These are phyloP conservation scores for Scaptomyza hsui DNA, from an alignment of 1,140 invertebrate genomes.

Conservation along the genomic window DNA sequence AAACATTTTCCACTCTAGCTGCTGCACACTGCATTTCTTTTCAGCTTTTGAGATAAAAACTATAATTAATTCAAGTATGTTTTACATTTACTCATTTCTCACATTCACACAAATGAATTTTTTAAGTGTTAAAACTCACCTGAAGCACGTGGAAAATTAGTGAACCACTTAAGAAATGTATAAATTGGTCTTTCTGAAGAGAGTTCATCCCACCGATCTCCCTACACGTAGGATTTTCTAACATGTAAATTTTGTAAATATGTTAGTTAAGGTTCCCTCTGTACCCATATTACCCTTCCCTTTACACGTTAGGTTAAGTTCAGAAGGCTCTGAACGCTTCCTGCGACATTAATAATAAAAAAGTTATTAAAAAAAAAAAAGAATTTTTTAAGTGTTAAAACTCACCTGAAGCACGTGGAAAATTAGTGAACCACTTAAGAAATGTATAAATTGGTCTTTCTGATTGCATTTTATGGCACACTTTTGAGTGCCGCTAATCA, in stretches of 20 bases:
- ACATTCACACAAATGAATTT: constrained; percentile 2
- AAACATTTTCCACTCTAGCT: constrained; percentile 42
- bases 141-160: constrained; percentile 13
- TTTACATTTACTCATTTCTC: constrained; percentile 4
- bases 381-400: background rate
- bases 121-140: background rate
- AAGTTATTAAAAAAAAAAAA: no score
- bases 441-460: background rate
- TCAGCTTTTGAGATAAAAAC: constrained; percentile 26
- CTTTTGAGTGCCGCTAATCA: background rate
- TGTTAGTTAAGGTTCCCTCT: no score
- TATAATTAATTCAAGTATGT: constrained; percentile 37
- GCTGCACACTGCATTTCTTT: constrained; percentile 17
- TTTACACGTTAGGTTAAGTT: no score
- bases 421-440: constrained; percentile 12
- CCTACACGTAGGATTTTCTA: no score
- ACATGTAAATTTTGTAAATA: no score
- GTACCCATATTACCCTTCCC: no score
- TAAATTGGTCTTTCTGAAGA: constrained; percentile 1
- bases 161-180: constrained; percentile 1
- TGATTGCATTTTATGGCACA: background rate
- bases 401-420: constrained; percentile 1
- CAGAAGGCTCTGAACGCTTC: no score
- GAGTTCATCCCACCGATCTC: no score
- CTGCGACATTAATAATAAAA: no score